Evolutionary conservation across 2,888 invertebrate species (phyloP).

Genomic region (Agrenia bidenticulata): DNA sequence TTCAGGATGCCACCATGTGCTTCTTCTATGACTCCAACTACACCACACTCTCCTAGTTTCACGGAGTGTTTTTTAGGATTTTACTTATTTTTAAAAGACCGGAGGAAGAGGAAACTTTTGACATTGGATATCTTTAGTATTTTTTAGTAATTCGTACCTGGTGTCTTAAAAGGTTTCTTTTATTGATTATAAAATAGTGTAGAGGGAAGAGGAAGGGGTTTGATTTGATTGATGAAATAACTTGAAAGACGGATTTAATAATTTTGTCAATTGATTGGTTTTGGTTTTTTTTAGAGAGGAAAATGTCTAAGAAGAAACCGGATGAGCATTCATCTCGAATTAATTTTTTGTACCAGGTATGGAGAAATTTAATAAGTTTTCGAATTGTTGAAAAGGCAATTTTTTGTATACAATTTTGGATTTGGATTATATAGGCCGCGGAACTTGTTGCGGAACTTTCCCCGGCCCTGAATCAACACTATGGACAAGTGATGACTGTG

Average conservation of each 20-base stretch:
- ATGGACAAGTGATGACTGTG: conserved; percentile 42
- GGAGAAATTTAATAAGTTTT: not conserved
- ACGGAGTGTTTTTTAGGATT: too few species aligned
- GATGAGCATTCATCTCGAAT: conserved; percentile 40
- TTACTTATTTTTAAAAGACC: too few species aligned
- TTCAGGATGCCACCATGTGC: not conserved
- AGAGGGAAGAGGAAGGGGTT: too few species aligned
- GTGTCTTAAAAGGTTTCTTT: too few species aligned
- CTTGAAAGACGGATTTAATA: too few species aligned
- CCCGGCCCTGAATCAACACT: conserved; percentile 37
- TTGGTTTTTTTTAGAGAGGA: not conserved
- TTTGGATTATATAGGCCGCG: conserved; percentile 22
- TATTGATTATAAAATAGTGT: too few species aligned
- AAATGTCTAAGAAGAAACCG: conserved; percentile 18
- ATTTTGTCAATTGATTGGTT: too few species aligned
- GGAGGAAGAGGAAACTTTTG: not conserved
- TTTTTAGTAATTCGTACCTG: conserved; percentile 2
- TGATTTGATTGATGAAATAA: too few species aligned
- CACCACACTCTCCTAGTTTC: too few species aligned
- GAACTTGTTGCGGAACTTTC: conserved; percentile 22
- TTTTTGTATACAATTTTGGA: not conserved
- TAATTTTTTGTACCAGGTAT: conserved; percentile 49
- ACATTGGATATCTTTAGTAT: not conserved
- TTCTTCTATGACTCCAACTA: not conserved
- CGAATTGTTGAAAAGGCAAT: not conserved